Evolutionary conservation across 2,888 invertebrate species (phyloP).

Genomic region (Drosophila subsilvestris): DNA sequence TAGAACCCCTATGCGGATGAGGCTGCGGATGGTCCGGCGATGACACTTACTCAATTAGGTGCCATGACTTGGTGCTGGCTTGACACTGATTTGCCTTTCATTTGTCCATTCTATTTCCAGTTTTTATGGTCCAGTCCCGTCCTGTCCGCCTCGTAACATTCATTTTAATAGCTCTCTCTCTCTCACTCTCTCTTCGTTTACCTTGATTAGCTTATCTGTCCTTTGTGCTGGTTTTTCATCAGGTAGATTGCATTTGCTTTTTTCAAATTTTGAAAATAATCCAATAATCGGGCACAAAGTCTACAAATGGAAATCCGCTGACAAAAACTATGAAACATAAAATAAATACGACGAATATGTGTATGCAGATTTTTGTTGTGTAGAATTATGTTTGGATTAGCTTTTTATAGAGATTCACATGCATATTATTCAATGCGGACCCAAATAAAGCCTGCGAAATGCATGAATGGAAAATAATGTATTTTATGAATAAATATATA

Average conservation of each 20-base stretch:
- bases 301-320: background rate
- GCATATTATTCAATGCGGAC: background rate
- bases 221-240: conserved; percentile 16
- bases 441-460: background rate
- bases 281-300: background rate
- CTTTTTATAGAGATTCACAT: no score
- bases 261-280: conserved; percentile 18
- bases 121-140: conserved; percentile 9
- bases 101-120: conserved; percentile 32
- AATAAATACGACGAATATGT: background rate
- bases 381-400: background rate
- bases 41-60: conserved; percentile 73
- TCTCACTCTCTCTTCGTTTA: conserved; percentile 43
- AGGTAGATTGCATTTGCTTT: background rate
- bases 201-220: conserved; percentile 47
- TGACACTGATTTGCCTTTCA: conserved; percentile 66
- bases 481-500: no score
- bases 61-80: conserved; percentile 57
- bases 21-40: conserved; percentile 38
- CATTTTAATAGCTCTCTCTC: conserved; percentile 29
- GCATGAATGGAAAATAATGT: no score
- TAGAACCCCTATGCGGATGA: conserved; percentile 5
- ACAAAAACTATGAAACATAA: background rate
- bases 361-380: background rate
- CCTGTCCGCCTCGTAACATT: conserved; percentile 13